Evolutionary conservation across 2,113 vertebrate species (phyloP), one percentile per base, ranked within the genome.

Genomic region (Austrofundulus limnaeus): DNA sequence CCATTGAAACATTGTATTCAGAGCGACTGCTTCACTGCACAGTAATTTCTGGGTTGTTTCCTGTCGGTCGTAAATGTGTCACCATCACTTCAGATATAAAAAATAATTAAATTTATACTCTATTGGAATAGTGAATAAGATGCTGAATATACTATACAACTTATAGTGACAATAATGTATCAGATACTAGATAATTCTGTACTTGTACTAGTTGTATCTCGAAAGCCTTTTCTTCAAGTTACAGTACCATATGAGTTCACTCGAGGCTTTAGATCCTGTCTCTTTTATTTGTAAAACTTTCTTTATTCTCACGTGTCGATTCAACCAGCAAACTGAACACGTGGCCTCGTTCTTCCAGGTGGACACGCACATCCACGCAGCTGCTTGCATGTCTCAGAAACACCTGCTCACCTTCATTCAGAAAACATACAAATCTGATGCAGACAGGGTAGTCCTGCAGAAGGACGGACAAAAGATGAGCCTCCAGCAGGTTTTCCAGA

Each of bases 351-450:
- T 60, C 57, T 45, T 48, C 14, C 87, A 98, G 96, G 96, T 98
- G 89, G 97, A 99, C 91, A 98, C 96, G 0, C 96, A 99, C 66
- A 99, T 99, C 85, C 96, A 99, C 0, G 96, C 96, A 56, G 96
- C 96, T 0, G 97, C 96, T 70, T 99, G 97, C 91, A 99, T 99
- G 97, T 98, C 97, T 85, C 96, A 99, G 92, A 99, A 99, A 82
- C 96, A 98, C 48, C 91, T 98, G 25, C 83, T 98, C 63, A 95
- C 95, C 56, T 99, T 99, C 87, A 98, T 99, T 82, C 96, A 99
- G 87, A 88, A 94, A 52, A 94, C 95, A 0, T 98, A 95, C 89
- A 95, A 98, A 87, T 93, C 93, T 23, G 95, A 96, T 76, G 87
- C 94, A 54, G 90, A 94, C n/a, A 94, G 96, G 20, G 95, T 96